Base-by-base conservation (phyloP, 1,140 invertebrate species). In the Lepidurus apus region DNA sequence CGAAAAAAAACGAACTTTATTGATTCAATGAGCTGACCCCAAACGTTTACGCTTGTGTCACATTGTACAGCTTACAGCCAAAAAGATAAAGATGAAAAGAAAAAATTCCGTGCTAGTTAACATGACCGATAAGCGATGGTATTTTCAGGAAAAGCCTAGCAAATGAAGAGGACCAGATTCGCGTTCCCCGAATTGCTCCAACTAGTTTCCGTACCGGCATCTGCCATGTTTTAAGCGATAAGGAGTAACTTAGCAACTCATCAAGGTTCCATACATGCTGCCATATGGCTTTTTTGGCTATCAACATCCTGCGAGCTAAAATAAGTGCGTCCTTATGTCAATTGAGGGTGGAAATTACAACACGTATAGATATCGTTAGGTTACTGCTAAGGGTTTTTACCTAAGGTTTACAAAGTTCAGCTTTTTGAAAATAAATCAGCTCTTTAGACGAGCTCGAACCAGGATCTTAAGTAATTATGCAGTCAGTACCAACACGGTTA, bases 241-340 rank as follows among this genome's bases (percentile, higher is more conserved):
- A 65, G 53, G 21, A 65, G 53, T 65, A 65, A 65, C 53, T 65
- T 65, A 65, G 53, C 53, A 65, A 65, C 53, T 65, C 53, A 65
- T 21, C 53, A 65, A 21, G 53, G 53, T 65, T 65, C 53, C 17
- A 65, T 65, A 65, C 53, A 65, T 65, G 53, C 17, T 9, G 53
- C 53, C 53, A 65, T 65, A 65, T 65, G 53, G 53, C 53, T 65
- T 65, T 21, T 65, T 21, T 65, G 21, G 53, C 53, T 65, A 65
- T 65, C 53, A n/a, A 65, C 53, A 65, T 7, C 53, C 53, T 65
- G 17, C 21, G 7, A 21, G 53, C n/a, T 65, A 21, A 13, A 65
- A 65, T 65, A 65, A 65, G 53, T 65, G 53, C 13, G n/a, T 65
- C 9, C 53, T 65, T 65, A 65, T 21, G 17, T n/a, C 53, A 21